Conservation (phyloP, 2,113 vertebrate species). For the Ammodytes marinus region DNA sequence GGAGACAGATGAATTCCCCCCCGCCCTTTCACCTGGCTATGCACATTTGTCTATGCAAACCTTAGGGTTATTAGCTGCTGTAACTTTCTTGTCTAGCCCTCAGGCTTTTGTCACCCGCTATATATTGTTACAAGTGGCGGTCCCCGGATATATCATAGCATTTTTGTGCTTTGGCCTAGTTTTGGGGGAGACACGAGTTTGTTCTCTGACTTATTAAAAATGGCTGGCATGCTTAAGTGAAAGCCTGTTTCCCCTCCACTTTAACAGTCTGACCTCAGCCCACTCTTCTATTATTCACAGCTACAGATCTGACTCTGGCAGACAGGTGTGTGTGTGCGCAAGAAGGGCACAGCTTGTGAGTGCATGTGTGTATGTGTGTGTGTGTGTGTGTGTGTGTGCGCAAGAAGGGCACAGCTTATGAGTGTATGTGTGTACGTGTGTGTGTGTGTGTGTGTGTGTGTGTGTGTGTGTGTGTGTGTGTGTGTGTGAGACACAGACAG, state of each 20-base stretch:
- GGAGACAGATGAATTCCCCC: constrained; percentile 17
- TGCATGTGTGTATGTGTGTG: not conserved
- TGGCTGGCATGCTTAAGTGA: constrained; percentile 43
- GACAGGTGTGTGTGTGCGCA: constrained; percentile 69
- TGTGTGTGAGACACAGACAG: constrained; percentile 12
- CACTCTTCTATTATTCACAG: constrained; percentile 75
- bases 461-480: not conserved
- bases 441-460: not conserved
- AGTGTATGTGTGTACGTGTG: not conserved
- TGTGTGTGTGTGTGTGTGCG: constrained; percentile 5
- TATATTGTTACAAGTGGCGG: constrained; percentile 20
- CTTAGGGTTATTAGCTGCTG: not conserved
- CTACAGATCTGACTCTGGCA: constrained; percentile 65
- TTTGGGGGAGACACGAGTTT: constrained; percentile 42
- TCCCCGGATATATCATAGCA: constrained; percentile 9
- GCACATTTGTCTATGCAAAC: not conserved
- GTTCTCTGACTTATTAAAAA: constrained; percentile 60
- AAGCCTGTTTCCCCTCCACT: constrained; percentile 31
- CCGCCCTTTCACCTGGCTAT: not conserved
- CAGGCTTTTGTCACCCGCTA: constrained; percentile 20
- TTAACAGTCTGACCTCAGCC: constrained; percentile 76
- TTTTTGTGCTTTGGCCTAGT: constrained; percentile 51
- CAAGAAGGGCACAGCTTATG: not conserved
- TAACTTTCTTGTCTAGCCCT: constrained; percentile 22
- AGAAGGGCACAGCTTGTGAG: too few relatives aligned